Evolutionary conservation across 2,797 vertebrate genomes (phyloP).

Genomic region (Cynopterus sphinx): DNA sequence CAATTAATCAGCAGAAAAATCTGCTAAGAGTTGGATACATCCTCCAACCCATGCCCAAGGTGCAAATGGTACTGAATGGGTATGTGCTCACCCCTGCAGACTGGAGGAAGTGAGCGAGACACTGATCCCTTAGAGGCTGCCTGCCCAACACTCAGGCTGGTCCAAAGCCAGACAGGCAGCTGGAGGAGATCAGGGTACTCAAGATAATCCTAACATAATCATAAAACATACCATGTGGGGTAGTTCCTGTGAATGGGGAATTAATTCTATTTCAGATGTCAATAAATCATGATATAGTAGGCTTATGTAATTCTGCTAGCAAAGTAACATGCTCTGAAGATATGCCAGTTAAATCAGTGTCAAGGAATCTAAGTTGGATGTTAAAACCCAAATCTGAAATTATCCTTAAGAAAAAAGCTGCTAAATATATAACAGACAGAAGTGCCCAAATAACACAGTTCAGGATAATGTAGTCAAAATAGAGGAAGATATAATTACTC

Average conservation of each 20-base stretch:
- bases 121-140: not conserved
- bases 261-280: not conserved
- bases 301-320: not conserved
- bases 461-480: not conserved
- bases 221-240: not conserved
- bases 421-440: not conserved
- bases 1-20: not conserved
- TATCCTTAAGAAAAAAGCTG: not conserved
- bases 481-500: conserved; percentile 24
- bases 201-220: not conserved
- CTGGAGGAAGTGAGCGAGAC: not conserved
- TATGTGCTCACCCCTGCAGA: not conserved
- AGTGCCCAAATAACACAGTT: not conserved
- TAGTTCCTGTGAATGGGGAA: not conserved
- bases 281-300: not conserved
- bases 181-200: not conserved
- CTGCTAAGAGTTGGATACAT: not conserved
- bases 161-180: not conserved
- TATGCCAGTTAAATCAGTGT: not conserved
- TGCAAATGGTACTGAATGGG: not conserved
- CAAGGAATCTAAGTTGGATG: not conserved
- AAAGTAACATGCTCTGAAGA: not conserved
- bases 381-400: conserved; percentile 53
- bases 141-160: not conserved
- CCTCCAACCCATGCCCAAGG: not conserved